Evolutionary conservation across 2,888 invertebrate genomes (phyloP).

Genomic region (Spodoptera littoralis): DNA sequence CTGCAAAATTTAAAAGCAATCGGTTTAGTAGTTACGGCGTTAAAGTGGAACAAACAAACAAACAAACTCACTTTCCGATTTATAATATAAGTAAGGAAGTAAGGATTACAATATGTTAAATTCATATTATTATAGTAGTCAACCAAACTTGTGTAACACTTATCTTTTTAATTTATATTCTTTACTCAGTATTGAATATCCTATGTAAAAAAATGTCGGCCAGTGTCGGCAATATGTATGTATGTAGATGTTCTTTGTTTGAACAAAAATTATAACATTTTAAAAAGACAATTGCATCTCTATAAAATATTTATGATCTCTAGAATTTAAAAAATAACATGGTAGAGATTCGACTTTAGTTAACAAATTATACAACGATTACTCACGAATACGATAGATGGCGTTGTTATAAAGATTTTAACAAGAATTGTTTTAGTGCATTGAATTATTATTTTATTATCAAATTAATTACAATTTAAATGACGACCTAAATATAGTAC

Average conservation of each 20-base stretch:
- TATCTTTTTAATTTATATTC: too few species aligned
- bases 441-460: slow-evolving; percentile 13
- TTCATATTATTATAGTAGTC: too few species aligned
- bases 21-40: too few species aligned
- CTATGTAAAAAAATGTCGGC: too few species aligned
- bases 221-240: neutral
- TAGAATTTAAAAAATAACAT: slow-evolving; percentile 13
- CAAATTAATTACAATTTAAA: slow-evolving; percentile 15
- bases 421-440: too few species aligned
- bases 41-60: too few species aligned
- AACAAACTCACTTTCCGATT: too few species aligned
- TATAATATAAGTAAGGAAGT: too few species aligned
- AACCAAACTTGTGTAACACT: too few species aligned
- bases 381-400: slow-evolving; percentile 9
- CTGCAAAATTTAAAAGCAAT: too few species aligned
- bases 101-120: too few species aligned
- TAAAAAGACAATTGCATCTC: slow-evolving; percentile 21
- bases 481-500: slow-evolving; percentile 30
- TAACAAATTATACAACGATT: slow-evolving; percentile 33
- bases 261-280: neutral
- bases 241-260: slow-evolving; percentile 16
- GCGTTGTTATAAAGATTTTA: neutral
- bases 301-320: slow-evolving; percentile 42
- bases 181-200: too few species aligned
- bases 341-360: neutral